Percentiles rank a stretch among this genome's conserved stretches.
Evolutionary conservation across 2,797 vertebrate species (phyloP).

Genomic region (Danionella dracula): DNA sequence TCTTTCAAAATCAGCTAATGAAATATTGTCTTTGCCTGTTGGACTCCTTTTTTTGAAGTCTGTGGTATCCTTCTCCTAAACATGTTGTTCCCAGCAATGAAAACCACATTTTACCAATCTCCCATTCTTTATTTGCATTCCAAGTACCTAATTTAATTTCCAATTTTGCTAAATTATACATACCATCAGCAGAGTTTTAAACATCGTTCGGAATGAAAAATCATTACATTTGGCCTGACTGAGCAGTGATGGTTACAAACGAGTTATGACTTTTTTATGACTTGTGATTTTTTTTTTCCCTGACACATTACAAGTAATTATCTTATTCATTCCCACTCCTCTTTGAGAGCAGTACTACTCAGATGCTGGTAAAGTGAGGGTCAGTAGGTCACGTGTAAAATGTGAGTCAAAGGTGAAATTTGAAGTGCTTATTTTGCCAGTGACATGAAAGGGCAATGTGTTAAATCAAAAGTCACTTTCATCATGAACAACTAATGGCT

Average conservation of each 20-base stretch:
- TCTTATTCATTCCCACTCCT: slow-evolving; percentile 37
- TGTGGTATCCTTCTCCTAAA: neutral
- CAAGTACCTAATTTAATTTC: slow-evolving; percentile 48
- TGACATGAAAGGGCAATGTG: slow-evolving; percentile 9
- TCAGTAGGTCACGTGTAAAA: slow-evolving; percentile 26
- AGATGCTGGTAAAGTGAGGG: slow-evolving; percentile 1
- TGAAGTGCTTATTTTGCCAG: neutral
- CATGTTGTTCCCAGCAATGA: slow-evolving; percentile 18
- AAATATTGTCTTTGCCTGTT: slow-evolving; percentile 13
- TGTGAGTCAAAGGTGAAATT: slow-evolving; percentile 2
- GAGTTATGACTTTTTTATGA: slow-evolving; percentile 51
- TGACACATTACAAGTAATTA: slow-evolving; percentile 46
- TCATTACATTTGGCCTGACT: slow-evolving; percentile 59
- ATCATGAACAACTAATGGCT: neutral
- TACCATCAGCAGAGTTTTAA: slow-evolving; percentile 53
- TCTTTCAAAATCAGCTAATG: neutral
- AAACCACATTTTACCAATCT: slow-evolving; percentile 39
- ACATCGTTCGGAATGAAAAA: slow-evolving; percentile 54
- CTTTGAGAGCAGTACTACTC: slow-evolving; percentile 27
- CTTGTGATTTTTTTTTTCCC: slow-evolving; percentile 53
- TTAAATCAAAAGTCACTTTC: slow-evolving; percentile 12
- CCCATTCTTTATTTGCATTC: slow-evolving; percentile 50
- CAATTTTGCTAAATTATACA: slow-evolving; percentile 52
- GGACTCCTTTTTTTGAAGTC: slow-evolving; percentile 2
- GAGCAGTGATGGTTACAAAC: slow-evolving; percentile 57